Base-by-base conservation (phyloP, 1,140 invertebrate species). In the Anthonomus grandis region DNA sequence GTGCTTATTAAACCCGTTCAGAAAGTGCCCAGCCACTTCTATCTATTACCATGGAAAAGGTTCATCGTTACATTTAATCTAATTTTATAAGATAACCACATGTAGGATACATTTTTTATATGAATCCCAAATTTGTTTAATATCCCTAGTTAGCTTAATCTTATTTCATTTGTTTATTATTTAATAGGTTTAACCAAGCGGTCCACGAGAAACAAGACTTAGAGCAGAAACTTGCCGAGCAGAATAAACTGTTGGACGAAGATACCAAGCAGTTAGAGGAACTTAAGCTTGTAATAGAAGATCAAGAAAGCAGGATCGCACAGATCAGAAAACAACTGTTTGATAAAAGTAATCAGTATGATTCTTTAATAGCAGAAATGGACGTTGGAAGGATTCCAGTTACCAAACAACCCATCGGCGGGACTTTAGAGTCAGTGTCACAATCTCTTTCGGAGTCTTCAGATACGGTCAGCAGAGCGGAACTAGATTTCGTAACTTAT, bases 401-500 rank as follows among this genome's bases (percentile, higher is more conserved):
- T 22, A 60, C 59, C 0, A 49, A 47, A 27, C 62, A 64, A 57
- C 62, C 62, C 18, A 10, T 37, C 48, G 10, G 22, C 42, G 12
- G 38, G n/a, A 23, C 19, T 13, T n/a, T 34, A 34, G 10, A 34
- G 31, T 34, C 2, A 34, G 31, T 34, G 2, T 34, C 1, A 34
- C 10, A 1, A 12, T 34, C 15, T 34, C 15, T 34, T 34, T 34
- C 31, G 2, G 61, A 68, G 49, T 37, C 61, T 46, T 38, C 60
- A 1, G 68, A 68, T 37, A 61, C 63, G n/a, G 69, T 69, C 10
- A 71, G 64, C 34, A 57, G 80, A 67, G 78, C 82, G 2, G 89
- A 94, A 70, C 74, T 93, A 37, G 90, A 94, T 72, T 76, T 91
- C 50, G 89, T 89, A 0, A 68, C 92, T 5, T 89, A 92, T 66